These are phyloP conservation scores for Trogon melanurus DNA, from an alignment of 2,113 vertebrate genomes.

Conservation along the genomic window DNA sequence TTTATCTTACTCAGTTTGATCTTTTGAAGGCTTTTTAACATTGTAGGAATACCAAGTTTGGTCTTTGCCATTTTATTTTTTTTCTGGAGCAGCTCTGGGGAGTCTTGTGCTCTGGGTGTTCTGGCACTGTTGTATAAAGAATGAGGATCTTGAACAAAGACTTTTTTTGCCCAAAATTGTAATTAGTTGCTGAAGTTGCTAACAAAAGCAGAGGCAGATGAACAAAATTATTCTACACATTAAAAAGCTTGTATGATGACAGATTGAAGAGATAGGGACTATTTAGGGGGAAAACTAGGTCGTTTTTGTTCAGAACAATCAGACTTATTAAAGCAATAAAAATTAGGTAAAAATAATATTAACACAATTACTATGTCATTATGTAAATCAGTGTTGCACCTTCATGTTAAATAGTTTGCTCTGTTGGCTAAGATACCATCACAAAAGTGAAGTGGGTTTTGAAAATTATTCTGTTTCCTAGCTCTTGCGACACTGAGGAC, in stretches of 20 bases:
- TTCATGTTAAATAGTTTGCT: neutral
- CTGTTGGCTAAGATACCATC: neutral
- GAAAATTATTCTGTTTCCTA: neutral
- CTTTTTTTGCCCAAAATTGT: constrained; percentile 46
- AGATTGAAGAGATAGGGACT: neutral
- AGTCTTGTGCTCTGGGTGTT: constrained; percentile 40
- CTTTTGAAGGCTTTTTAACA: neutral
- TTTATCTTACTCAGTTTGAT: neutral
- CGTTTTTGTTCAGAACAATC: neutral
- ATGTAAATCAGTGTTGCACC: neutral
- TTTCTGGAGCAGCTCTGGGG: neutral
- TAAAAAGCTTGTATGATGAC: constrained; percentile 32
- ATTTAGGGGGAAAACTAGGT: neutral
- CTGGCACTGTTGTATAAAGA: constrained; percentile 2
- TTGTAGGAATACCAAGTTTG: neutral
- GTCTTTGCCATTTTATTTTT: neutral
- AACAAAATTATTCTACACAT: constrained; percentile 37
- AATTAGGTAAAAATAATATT: neutral
- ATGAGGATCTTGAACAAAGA: constrained; percentile 41
- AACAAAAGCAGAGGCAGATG: constrained; percentile 48
- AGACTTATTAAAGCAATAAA: neutral
- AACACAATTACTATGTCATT: neutral
- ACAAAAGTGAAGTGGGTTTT: neutral
- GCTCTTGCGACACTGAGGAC: neutral
- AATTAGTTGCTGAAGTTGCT: constrained; percentile 49